Percentiles rank a stretch among this genome's conserved stretches.
Conservation (phyloP, 2,888 invertebrate species). For the Cataglyphis rosenhaueri region DNA sequence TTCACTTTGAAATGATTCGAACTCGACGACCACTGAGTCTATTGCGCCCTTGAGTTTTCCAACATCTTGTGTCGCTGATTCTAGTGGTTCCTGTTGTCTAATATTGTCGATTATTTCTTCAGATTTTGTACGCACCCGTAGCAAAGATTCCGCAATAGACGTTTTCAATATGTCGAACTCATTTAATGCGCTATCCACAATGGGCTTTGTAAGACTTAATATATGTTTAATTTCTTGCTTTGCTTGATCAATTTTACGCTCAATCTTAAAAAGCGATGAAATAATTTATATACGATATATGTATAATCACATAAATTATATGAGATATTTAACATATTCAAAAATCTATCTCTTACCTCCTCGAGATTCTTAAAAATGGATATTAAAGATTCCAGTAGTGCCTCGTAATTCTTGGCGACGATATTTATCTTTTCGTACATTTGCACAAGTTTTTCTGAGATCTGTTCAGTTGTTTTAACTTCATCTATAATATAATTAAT, state of each 20-base stretch:
- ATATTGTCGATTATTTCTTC: constrained; percentile 90
- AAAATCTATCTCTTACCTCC: constrained; percentile 53
- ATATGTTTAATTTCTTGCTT: constrained; percentile 86
- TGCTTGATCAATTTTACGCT: constrained; percentile 84
- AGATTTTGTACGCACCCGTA: constrained; percentile 89
- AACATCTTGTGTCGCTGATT: constrained; percentile 89
- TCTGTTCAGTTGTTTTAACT: constrained; percentile 87
- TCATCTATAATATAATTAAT: constrained; percentile 78
- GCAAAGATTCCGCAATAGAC: constrained; percentile 89
- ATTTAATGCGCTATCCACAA: constrained; percentile 79
- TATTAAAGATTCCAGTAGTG: constrained; percentile 89
- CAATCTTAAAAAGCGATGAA: constrained; percentile 70
- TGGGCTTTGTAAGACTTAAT: constrained; percentile 84
- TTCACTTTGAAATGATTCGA: constrained; percentile 88
- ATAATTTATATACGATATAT: constrained; percentile 15
- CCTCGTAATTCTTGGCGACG: constrained; percentile 90
- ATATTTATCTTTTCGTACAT: constrained; percentile 89
- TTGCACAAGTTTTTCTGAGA: constrained; percentile 89
- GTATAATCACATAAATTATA: not conserved
- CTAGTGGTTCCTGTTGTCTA: constrained; percentile 90
- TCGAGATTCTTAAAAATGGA: constrained; percentile 89
- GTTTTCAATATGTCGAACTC: constrained; percentile 90
- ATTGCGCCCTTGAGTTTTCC: constrained; percentile 89
- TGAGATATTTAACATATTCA: not conserved
- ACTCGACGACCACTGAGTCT: constrained; percentile 88